These are phyloP conservation scores for Ormyrus labotus DNA, from an alignment of 2,888 invertebrate species.

Conservation along the genomic window DNA sequence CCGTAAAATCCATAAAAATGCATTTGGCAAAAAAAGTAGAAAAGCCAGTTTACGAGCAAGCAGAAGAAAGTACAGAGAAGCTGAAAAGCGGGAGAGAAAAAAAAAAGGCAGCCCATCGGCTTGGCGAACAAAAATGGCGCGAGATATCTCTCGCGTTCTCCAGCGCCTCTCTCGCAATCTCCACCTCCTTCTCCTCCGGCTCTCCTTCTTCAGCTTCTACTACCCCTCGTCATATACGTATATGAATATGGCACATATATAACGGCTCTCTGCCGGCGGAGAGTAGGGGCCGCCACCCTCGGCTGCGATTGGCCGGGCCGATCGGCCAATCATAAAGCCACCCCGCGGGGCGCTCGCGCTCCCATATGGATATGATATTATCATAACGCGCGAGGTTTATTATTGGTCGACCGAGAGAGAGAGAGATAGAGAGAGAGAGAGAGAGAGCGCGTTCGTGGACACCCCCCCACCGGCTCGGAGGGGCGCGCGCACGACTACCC, in stretches of 20 bases:
- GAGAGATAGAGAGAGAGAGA: neutral
- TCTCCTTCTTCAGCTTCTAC: neutral
- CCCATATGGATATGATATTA: slow-evolving; percentile 75
- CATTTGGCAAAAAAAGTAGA: neutral
- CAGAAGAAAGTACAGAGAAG: neutral
- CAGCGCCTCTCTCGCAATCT: neutral
- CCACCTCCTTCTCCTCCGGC: neutral
- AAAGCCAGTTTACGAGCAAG: neutral
- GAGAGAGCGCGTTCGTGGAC: slow-evolving; percentile 56
- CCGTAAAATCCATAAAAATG: neutral
- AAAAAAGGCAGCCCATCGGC: slow-evolving; percentile 9
- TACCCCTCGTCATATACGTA: slow-evolving; percentile 32
- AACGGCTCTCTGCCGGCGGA: slow-evolving; percentile 2
- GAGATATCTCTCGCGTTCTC: slow-evolving; percentile 28
- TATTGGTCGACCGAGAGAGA: slow-evolving; percentile 70
- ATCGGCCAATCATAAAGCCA: slow-evolving; percentile 70
- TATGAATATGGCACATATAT: slow-evolving; percentile 51
- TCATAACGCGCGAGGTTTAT: slow-evolving; percentile 74
- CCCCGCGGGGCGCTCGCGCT: slow-evolving; percentile 61
- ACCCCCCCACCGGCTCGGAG: slow-evolving; percentile 59
- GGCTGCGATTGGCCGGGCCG: slow-evolving; percentile 35
- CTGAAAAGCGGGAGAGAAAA: slow-evolving; percentile 10
- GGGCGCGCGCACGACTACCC: slow-evolving; percentile 5
- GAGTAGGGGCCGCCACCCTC: neutral
- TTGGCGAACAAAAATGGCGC: slow-evolving; percentile 44